phyloP scores from a whole-genome alignment of 2,797 vertebrate species.

The Apogon hyalosoma region DNA sequence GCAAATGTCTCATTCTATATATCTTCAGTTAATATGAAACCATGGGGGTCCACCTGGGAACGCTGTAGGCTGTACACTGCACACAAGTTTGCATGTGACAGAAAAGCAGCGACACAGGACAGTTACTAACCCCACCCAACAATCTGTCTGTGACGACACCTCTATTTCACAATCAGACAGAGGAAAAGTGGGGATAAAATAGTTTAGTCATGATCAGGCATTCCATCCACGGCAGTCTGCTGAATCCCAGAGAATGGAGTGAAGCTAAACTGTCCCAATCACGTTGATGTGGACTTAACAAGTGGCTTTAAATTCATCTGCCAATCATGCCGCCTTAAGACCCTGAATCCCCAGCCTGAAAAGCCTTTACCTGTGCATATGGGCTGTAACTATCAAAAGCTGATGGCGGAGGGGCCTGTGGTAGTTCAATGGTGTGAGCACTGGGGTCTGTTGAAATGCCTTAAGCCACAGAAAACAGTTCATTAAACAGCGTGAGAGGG shows the following conservation, averaged over 20 bases:
- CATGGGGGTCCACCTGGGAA: too few relatives aligned
- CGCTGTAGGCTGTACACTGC: background rate
- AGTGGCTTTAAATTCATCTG: slow-evolving; percentile 73
- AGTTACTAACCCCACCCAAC: slow-evolving; percentile 5
- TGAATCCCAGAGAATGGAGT: slow-evolving; percentile 64
- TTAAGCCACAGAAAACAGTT: slow-evolving; percentile 75
- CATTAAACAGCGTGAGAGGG: slow-evolving; percentile 77
- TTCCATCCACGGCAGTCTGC: slow-evolving; percentile 61
- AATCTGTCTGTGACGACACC: slow-evolving; percentile 21
- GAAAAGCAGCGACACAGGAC: slow-evolving; percentile 3
- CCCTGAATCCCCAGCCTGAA: slow-evolving; percentile 59
- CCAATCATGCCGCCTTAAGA: slow-evolving; percentile 76
- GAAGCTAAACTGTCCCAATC: slow-evolving; percentile 62
- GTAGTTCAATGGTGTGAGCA: slow-evolving; percentile 55
- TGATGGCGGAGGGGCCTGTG: slow-evolving; percentile 38
- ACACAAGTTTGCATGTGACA: slow-evolving; percentile 5
- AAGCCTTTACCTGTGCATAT: slow-evolving; percentile 60
- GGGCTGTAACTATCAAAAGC: slow-evolving; percentile 60
- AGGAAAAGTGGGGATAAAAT: slow-evolving; percentile 34
- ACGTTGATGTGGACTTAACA: slow-evolving; percentile 69
- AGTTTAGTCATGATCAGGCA: slow-evolving; percentile 46
- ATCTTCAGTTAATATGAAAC: too few relatives aligned
- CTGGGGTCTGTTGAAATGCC: slow-evolving; percentile 70
- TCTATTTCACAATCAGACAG: slow-evolving; percentile 43
- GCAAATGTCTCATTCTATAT: too few relatives aligned